Percentiles rank a stretch among this genome's conserved stretches.
Conservation (phyloP, 2,113 vertebrate genomes). For the Tachysurus fulvidraco region DNA sequence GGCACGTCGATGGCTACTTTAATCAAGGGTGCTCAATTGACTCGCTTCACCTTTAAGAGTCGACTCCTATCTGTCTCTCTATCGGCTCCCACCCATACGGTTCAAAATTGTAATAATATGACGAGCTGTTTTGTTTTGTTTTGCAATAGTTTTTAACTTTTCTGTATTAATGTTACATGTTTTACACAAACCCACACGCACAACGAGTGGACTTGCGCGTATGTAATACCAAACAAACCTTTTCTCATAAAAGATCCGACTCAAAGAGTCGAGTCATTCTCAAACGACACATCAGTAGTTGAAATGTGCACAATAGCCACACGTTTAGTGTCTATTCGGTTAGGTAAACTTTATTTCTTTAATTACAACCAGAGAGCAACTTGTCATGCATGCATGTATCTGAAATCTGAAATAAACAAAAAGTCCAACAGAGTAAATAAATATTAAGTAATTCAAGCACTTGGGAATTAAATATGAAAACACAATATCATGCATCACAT, state of each 20-base stretch:
- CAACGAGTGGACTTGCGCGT: neutral
- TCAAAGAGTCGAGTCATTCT: neutral
- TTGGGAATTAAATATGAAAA: neutral
- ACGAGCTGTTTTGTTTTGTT: neutral
- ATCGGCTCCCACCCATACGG: neutral
- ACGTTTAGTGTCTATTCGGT: neutral
- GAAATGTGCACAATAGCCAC: neutral
- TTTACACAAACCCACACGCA: neutral
- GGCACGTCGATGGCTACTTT: neutral
- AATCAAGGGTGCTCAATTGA: neutral
- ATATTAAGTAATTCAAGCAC: too few species aligned
- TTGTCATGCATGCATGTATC: neutral
- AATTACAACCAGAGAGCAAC: neutral
- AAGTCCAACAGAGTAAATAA: neutral
- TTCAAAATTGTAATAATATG: neutral
- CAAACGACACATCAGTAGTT: neutral
- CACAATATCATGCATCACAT: neutral
- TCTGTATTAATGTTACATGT: neutral
- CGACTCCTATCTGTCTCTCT: neutral
- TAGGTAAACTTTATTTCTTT: neutral
- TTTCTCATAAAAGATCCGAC: neutral
- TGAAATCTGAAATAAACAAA: neutral
- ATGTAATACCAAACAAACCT: neutral
- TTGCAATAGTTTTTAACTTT: too few species aligned
- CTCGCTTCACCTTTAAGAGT: neutral